Evolutionary conservation across 2,113 vertebrate species (phyloP).

Genomic region (Oryctolagus cuniculus): DNA sequence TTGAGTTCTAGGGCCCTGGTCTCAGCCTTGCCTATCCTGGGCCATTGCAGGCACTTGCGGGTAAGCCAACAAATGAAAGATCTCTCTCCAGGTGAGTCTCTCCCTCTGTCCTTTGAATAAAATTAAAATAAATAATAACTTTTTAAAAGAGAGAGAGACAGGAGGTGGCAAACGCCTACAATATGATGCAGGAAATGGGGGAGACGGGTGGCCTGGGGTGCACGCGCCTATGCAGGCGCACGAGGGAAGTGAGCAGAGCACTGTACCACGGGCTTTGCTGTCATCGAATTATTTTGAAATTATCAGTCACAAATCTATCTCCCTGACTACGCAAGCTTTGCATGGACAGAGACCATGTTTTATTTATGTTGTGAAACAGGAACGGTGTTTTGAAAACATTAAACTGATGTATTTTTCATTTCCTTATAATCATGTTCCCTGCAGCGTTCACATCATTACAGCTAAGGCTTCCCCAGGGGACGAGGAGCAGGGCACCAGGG

Average conservation of each 20-base stretch:
- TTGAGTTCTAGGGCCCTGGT: no score
- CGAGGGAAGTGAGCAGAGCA: fast-evolving
- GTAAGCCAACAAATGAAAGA: no score
- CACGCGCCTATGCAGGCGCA: background rate
- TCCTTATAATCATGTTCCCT: background rate
- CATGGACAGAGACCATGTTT: slow-evolving; percentile 40
- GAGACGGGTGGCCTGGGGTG: background rate
- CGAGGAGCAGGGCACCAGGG: no score
- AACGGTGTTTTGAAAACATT: slow-evolving; percentile 39
- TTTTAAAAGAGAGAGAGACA: background rate
- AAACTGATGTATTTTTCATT: slow-evolving; percentile 40
- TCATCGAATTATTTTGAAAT: background rate
- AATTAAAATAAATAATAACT: no score
- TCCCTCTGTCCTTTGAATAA: no score
- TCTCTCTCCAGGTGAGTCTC: no score
- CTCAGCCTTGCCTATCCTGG: no score
- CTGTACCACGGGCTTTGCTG: background rate
- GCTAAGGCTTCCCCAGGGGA: background rate
- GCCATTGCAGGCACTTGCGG: no score
- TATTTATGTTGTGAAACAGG: slow-evolving; percentile 57
- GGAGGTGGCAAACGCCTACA: background rate
- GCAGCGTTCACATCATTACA: background rate
- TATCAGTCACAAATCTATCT: background rate
- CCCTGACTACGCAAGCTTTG: slow-evolving; percentile 7
- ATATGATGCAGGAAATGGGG: background rate